Evolutionary conservation across 2,888 invertebrate species (phyloP).

Genomic region (Eumerus sabulonum): DNA sequence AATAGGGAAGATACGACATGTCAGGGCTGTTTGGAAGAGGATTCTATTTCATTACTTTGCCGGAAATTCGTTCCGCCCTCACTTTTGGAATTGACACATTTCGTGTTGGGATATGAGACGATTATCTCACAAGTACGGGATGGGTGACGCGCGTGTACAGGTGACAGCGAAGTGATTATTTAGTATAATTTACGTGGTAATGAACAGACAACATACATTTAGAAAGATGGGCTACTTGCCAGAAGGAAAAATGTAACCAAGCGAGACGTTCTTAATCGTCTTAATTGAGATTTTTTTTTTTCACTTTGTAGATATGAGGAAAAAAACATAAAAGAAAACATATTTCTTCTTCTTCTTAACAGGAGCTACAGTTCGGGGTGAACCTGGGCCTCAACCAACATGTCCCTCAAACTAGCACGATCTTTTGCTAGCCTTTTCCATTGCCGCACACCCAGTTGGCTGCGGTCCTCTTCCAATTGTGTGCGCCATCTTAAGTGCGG

Average conservation of each 20-base stretch:
- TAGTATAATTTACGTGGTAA: conserved; percentile 43
- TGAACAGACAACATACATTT: conserved; percentile 26
- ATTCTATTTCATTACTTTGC: conserved; percentile 2
- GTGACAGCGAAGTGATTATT: conserved; percentile 46
- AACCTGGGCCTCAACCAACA: too few relatives aligned
- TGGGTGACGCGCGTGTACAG: conserved; percentile 1
- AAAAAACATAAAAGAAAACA: too few relatives aligned
- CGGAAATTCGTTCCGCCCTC: background rate
- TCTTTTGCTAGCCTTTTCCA: too few relatives aligned
- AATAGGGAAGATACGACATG: conserved; percentile 3
- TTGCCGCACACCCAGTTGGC: too few relatives aligned
- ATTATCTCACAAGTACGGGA: background rate
- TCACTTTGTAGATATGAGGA: too few relatives aligned
- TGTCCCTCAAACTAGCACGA: too few relatives aligned
- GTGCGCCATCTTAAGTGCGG: too few relatives aligned
- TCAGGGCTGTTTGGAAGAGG: background rate
- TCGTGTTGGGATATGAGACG: conserved; percentile 23
- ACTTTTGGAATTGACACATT: conserved; percentile 35
- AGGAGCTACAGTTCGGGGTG: too few relatives aligned
- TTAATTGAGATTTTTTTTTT: too few relatives aligned
- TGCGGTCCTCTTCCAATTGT: too few relatives aligned
- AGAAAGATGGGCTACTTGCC: conserved; percentile 36
- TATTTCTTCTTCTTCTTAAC: too few relatives aligned
- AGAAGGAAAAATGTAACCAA: conserved; percentile 27
- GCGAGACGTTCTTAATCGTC: too few relatives aligned